These are phyloP conservation scores for Arctopsyche grandis DNA, from an alignment of 1,140 invertebrate species.

Conservation along the genomic window DNA sequence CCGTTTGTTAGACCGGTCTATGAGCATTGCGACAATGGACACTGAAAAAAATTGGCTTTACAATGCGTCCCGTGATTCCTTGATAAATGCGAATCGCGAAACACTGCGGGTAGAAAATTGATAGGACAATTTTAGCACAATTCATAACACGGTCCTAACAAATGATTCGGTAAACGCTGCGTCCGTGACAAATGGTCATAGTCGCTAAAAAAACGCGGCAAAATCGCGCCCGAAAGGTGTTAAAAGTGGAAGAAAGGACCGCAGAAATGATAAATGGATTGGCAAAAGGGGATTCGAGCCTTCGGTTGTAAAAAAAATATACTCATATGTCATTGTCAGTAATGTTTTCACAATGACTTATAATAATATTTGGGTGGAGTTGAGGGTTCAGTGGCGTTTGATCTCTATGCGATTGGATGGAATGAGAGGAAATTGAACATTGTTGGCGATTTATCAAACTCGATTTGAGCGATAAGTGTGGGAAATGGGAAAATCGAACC, in stretches of 20 bases:
- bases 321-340: conserved; percentile 40
- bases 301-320: conserved; percentile 27
- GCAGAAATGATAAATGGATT: conserved; percentile 34
- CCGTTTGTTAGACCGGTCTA: too few relatives aligned
- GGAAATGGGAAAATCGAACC: neutral
- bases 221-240: conserved; percentile 35
- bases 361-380: conserved; percentile 6
- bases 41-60: neutral
- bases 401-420: neutral
- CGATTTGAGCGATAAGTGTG: neutral
- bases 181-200: conserved; percentile 27
- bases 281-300: conserved; percentile 16
- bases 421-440: neutral
- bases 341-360: conserved; percentile 32
- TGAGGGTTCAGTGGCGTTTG: neutral
- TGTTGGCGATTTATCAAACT: neutral
- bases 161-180: conserved; percentile 35
- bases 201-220: conserved; percentile 7
- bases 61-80: neutral
- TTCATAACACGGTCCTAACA: conserved; percentile 26
- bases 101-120: conserved; percentile 19
- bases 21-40: too few relatives aligned
- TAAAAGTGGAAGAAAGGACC: conserved; percentile 39
- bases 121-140: conserved; percentile 27
- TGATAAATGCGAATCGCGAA: conserved; percentile 13